Evolutionary conservation across 2,888 invertebrate genomes (phyloP).

Genomic region (Eilema depressum): DNA sequence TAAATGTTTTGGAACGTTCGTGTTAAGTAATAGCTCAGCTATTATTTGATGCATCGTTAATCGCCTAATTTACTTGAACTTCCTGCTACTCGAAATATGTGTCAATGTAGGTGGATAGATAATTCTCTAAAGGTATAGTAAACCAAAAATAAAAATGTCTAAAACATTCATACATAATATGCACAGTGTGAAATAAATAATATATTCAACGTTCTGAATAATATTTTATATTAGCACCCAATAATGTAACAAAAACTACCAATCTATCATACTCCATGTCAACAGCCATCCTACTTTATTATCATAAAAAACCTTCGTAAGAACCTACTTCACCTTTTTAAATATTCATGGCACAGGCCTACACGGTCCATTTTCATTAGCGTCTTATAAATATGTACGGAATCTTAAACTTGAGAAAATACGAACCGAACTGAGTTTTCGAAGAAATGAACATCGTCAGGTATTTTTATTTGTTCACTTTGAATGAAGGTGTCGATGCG

Average conservation of each 20-base stretch:
- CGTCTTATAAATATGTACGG: constrained; percentile 53
- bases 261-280: constrained; percentile 41
- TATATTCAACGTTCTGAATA: background rate
- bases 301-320: constrained; percentile 47
- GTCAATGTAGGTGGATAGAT: no score
- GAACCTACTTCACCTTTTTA: constrained; percentile 52
- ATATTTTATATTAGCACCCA: background rate
- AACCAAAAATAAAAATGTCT: background rate
- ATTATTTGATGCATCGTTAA: no score
- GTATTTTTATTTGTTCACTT: constrained; percentile 36
- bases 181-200: background rate
- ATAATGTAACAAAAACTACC: constrained; percentile 15
- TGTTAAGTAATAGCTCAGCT: no score
- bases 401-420: constrained; percentile 36
- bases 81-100: no score
- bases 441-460: constrained; percentile 24
- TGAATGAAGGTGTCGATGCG: constrained; percentile 31
- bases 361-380: constrained; percentile 58
- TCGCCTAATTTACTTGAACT: no score
- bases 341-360: constrained; percentile 54
- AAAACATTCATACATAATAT: no score
- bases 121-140: no score
- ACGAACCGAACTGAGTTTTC: constrained; percentile 17
- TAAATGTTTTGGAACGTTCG: no score
- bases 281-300: constrained; percentile 39